phyloP scores from a whole-genome alignment of 1,140 invertebrate species.

The Hyles euphorbiae region DNA sequence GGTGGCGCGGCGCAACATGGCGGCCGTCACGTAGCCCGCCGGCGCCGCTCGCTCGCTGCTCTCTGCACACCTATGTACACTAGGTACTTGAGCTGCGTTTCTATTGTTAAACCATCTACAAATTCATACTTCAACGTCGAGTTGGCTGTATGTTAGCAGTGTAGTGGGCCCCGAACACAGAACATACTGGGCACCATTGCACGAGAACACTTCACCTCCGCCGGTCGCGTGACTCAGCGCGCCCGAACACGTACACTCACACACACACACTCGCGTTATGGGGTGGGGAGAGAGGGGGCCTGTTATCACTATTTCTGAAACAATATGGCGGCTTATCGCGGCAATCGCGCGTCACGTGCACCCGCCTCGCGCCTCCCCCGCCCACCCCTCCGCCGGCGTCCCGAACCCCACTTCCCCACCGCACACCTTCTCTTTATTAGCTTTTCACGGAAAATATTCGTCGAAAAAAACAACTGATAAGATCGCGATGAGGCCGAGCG shows the following conservation, averaged over 20 bases:
- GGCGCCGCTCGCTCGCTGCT: too few species aligned
- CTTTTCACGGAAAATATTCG: slow-evolving; percentile 65
- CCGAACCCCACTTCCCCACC: slow-evolving; percentile 4
- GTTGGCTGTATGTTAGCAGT: too few species aligned
- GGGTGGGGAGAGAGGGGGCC: slow-evolving; percentile 18
- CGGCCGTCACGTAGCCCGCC: too few species aligned
- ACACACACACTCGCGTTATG: background rate
- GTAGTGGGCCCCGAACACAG: too few species aligned
- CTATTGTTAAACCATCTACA: too few species aligned
- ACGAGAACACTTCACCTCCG: too few species aligned
- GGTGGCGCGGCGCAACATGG: too few species aligned
- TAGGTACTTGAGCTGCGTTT: too few species aligned
- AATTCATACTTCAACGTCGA: too few species aligned
- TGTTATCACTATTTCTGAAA: slow-evolving; percentile 50
- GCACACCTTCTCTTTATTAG: slow-evolving; percentile 39
- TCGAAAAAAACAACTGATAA: slow-evolving; percentile 71
- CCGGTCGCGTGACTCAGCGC: too few species aligned
- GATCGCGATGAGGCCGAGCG: slow-evolving; percentile 60
- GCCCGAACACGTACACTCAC: background rate
- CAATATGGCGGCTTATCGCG: slow-evolving; percentile 64
- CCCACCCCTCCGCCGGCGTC: slow-evolving; percentile 6
- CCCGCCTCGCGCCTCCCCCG: slow-evolving; percentile 12
- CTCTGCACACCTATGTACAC: too few species aligned
- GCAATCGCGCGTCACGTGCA: slow-evolving; percentile 41
- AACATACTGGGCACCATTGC: too few species aligned